Percentiles rank a stretch among this genome's conserved stretches.
Conservation (phyloP, 2,888 invertebrate species). For the Tortricodes alternella region DNA sequence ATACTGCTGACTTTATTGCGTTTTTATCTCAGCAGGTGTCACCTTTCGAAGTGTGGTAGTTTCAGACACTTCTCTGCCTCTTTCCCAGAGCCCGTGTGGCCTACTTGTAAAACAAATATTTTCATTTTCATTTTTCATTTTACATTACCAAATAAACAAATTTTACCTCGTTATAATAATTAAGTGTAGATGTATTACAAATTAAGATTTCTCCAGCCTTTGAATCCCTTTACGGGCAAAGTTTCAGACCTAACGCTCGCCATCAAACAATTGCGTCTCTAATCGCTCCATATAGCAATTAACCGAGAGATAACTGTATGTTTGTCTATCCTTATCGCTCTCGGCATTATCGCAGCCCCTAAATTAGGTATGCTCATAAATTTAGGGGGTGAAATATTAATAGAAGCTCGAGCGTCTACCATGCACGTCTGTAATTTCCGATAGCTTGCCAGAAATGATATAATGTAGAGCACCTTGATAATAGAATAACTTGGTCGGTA, state of each 20-base stretch:
- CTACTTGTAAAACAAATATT: neutral
- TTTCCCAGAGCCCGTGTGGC: too few species aligned
- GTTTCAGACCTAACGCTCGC: neutral
- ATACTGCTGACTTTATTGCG: too few species aligned
- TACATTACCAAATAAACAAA: too few species aligned
- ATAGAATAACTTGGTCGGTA: neutral
- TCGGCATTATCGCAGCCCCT: slow-evolving; percentile 21
- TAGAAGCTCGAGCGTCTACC: neutral
- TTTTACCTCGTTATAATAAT: too few species aligned
- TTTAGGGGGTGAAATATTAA: slow-evolving; percentile 22
- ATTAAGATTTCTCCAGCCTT: neutral
- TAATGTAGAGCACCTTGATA: neutral
- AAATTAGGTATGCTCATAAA: slow-evolving; percentile 29
- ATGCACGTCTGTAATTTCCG: slow-evolving; percentile 9
- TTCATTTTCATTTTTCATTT: too few species aligned
- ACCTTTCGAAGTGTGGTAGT: too few species aligned
- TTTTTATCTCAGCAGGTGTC: too few species aligned
- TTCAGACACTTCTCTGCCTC: too few species aligned
- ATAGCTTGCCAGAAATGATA: neutral
- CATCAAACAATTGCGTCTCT: slow-evolving; percentile 2
- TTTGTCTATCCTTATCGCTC: slow-evolving; percentile 16
- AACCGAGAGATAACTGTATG: slow-evolving; percentile 7
- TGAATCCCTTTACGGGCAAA: neutral
- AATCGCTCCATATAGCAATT: slow-evolving; percentile 6
- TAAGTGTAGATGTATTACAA: neutral